Conservation (phyloP, 2,797 vertebrate genomes). For the Sebastolobus alascanus region DNA sequence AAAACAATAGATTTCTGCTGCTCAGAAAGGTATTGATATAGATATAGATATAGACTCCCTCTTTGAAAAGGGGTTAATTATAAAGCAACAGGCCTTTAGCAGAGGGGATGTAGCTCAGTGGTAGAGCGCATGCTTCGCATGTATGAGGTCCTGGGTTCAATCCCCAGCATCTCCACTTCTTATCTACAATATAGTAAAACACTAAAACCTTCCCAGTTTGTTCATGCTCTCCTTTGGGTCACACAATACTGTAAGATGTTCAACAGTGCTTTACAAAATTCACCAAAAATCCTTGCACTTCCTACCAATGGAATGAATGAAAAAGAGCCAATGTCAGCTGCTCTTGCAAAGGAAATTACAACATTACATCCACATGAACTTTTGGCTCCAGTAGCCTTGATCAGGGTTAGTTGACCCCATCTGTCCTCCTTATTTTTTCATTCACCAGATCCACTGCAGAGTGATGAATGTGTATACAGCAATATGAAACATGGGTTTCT, state of each 20-base stretch:
- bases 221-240: background rate
- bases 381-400: background rate
- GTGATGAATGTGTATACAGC: background rate
- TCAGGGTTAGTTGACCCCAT: background rate
- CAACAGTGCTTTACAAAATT: background rate
- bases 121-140: constrained; percentile 32
- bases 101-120: constrained; percentile 43
- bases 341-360: background rate
- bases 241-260: background rate
- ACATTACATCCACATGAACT: background rate
- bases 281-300: background rate
- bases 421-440: background rate
- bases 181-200: background rate
- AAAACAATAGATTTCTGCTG: background rate
- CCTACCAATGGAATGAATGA: background rate
- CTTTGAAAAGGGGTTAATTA: background rate
- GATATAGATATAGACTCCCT: background rate
- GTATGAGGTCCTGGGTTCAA: constrained; percentile 39
- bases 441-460: background rate
- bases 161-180: constrained; percentile 17
- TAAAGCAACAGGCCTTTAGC: fast-evolving
- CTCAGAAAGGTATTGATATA: background rate
- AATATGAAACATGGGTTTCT: background rate
- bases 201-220: too few relatives aligned
- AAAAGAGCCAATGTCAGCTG: background rate